Base-by-base conservation (phyloP, 1,140 invertebrate species). In the Drosophila burlai region DNA sequence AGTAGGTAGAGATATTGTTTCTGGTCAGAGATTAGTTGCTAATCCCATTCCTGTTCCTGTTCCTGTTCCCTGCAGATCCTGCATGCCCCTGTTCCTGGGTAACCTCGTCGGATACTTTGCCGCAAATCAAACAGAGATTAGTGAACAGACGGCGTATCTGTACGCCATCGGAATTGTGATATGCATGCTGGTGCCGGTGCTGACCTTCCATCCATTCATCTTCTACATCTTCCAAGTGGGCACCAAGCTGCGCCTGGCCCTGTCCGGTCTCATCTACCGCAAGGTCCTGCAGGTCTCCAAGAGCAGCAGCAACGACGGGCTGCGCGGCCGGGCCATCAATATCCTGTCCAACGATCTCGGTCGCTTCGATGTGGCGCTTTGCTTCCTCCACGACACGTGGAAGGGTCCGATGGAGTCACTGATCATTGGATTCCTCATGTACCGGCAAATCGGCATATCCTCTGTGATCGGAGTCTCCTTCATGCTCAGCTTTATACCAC, bases 291-390 rank as follows among this genome's bases (percentile, higher is more conserved):
- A 93, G 76, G 81, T 96, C 0, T 95, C 95, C 8, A 94, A 94
- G 74, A 94, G 94, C n/a, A 96, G 97, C n/a, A 93, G 97, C 18
- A 95, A 95, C 0, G 95, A 96, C 91, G 97, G 97, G 1, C 96
- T 97, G 1, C 94, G 96, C 4, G 97, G 97, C 0, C 96, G 97
- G 91, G 96, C 98, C 58, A 96, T 98, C 1, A 99, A 98, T 92
- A 94, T 98, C 1, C 92, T 98, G 57, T 97, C 97, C 2, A 98
- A 98, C 67, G 97, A 98, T 84, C 95, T 96, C 11, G 96, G 95
- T 26, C 93, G 96, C 26, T 97, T 97, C 77, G 96, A 97, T 90
- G 93, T 95, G 54, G 95, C 95, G 0, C 93, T 95, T 1, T 93
- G 95, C 63, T 89, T 96, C 85, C 76, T 96, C 10, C 95, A 96